phyloP scores from a whole-genome alignment of 2,888 invertebrate species.

The Hypolimnas misippus region DNA sequence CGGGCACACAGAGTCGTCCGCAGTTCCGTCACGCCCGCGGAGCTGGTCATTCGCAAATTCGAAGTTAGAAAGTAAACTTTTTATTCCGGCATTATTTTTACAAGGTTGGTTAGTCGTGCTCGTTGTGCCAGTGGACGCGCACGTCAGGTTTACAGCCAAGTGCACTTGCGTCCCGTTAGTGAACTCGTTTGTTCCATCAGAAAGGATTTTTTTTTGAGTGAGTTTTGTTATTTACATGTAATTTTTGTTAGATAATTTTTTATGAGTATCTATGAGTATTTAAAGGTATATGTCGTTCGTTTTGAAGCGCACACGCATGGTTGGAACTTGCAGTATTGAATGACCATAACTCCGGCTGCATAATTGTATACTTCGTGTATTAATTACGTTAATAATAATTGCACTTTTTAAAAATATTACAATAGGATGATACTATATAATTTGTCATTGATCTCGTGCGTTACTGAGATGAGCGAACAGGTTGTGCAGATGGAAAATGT shows the following conservation, averaged over 20 bases:
- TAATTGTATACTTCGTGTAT: background rate
- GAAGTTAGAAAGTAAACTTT: conserved; percentile 79
- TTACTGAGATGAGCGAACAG: background rate
- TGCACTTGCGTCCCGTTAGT: conserved; percentile 47
- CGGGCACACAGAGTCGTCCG: conserved; percentile 18
- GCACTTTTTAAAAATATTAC: too few relatives aligned
- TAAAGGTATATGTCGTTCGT: too few relatives aligned
- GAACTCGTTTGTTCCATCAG: conserved; percentile 44
- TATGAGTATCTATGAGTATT: background rate
- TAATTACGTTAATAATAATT: too few relatives aligned
- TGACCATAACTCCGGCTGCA: background rate
- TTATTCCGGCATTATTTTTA: conserved; percentile 65
- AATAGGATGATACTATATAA: background rate
- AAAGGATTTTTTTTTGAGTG: conserved; percentile 50
- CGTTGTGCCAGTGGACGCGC: conserved; percentile 62
- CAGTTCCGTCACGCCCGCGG: conserved; percentile 23
- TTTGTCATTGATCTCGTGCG: background rate
- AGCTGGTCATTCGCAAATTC: conserved; percentile 61
- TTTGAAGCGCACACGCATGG: conserved; percentile 16
- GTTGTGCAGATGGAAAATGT: background rate
- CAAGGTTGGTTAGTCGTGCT: conserved; percentile 68
- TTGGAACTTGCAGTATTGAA: background rate
- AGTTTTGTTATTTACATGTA: conserved; percentile 39
- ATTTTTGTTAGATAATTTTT: conserved; percentile 9
- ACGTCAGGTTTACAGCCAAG: conserved; percentile 50